Percentiles rank a stretch among this genome's conserved stretches.
Conservation (phyloP, 2,888 invertebrate genomes). For the Osmoderma eremita region DNA sequence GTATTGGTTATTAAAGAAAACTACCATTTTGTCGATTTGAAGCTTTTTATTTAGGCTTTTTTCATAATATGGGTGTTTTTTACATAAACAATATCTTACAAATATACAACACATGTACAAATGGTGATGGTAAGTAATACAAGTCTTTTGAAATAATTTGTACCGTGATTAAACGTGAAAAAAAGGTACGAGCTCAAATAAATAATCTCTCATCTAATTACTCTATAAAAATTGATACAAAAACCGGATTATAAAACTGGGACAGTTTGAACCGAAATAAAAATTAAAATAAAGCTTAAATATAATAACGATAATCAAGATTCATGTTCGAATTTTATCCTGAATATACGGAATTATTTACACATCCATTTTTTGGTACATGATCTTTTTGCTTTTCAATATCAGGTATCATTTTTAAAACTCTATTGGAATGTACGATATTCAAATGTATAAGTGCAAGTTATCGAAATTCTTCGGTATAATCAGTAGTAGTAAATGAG, state of each 20-base stretch:
- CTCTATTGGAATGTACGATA: conserved; percentile 25
- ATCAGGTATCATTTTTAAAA: conserved; percentile 53
- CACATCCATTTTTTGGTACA: conserved; percentile 55
- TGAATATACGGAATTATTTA: conserved; percentile 52
- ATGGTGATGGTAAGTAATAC: conserved; percentile 18
- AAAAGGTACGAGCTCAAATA: conserved; percentile 4
- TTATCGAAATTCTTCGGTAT: not conserved
- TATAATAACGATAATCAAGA: conserved; percentile 46
- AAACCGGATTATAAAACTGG: conserved; percentile 41
- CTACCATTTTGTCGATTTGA: conserved; percentile 10
- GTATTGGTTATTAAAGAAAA: not conserved
- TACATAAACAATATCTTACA: conserved; percentile 27
- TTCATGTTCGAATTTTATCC: conserved; percentile 47
- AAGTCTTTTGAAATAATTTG: conserved; percentile 2
- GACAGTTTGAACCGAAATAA: conserved; percentile 45
- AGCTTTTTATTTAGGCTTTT: conserved; percentile 28
- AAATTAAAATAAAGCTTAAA: conserved; percentile 44
- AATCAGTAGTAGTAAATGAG: not conserved
- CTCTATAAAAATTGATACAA: conserved; percentile 47
- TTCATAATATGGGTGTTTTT: conserved; percentile 27
- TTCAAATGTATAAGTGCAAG: conserved; percentile 10
- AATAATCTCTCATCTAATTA: conserved; percentile 42
- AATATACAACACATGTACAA: no score
- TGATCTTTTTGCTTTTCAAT: conserved; percentile 46
- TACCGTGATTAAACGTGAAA: not conserved